phyloP scores from a whole-genome alignment of 2,113 vertebrate species.

The Piaya cayana region DNA sequence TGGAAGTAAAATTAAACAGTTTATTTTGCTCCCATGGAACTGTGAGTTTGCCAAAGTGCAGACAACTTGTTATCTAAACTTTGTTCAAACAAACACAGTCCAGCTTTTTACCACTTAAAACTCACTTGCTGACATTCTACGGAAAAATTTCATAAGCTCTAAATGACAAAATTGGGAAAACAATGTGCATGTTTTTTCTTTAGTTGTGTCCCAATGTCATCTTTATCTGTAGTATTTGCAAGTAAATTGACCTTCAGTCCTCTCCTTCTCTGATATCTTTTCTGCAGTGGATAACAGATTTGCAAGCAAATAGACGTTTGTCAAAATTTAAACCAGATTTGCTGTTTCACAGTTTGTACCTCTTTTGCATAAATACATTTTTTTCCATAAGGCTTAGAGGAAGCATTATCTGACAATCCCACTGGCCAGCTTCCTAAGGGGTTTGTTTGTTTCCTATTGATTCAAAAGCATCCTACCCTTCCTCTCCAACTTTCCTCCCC shows the following conservation, averaged over 20 bases:
- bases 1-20: conserved; percentile 8
- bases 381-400: neutral
- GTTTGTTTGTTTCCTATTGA: neutral
- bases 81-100: neutral
- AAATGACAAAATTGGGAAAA: conserved; percentile 16
- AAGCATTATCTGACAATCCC: neutral
- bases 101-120: neutral
- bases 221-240: conserved; percentile 48
- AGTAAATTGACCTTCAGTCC: conserved; percentile 49
- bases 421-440: neutral
- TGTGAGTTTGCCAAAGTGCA: neutral
- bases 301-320: conserved; percentile 51
- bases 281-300: conserved; percentile 35
- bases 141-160: neutral
- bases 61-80: conserved; percentile 9
- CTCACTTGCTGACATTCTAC: neutral
- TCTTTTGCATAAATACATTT: conserved; percentile 30
- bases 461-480: neutral
- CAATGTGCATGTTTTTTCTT: neutral
- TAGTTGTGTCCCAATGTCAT: neutral
- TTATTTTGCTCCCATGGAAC: conserved; percentile 30
- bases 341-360: neutral
- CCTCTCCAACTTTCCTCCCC: neutral
- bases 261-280: conserved; percentile 22
- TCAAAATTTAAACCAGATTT: conserved; percentile 44